Conservation (phyloP, 2,888 invertebrate species). For the Leptothorax acervorum region DNA sequence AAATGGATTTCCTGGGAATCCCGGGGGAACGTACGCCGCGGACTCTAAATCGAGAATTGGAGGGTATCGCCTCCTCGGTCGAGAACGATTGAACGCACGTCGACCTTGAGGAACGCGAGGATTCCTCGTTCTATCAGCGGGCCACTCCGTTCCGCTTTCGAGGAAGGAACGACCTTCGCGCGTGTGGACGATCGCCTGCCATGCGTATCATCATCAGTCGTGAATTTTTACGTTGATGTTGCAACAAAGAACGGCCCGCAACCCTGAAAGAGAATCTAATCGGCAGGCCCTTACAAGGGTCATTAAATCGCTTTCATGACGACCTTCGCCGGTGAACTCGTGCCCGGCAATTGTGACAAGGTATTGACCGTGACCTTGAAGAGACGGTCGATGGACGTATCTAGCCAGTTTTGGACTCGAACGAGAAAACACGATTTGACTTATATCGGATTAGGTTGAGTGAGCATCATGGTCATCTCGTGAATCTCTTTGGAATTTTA, state of each 20-base stretch:
- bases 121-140: conserved; percentile 48
- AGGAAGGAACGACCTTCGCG: conserved; percentile 64
- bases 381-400: neutral
- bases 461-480: neutral
- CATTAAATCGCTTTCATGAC: neutral
- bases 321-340: conserved; percentile 33
- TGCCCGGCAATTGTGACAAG: conserved; percentile 1
- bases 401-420: conserved; percentile 18
- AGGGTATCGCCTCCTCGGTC: neutral
- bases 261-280: conserved; percentile 29
- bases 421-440: conserved; percentile 16
- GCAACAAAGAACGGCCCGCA: conserved; percentile 58
- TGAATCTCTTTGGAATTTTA: neutral
- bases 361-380: conserved; percentile 59
- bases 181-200: conserved; percentile 48
- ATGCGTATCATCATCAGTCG: conserved; percentile 50
- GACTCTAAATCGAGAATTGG: neutral
- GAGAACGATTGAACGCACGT: neutral
- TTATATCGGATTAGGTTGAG: conserved; percentile 11
- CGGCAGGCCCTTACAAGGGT: conserved; percentile 20
- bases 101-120: conserved; percentile 59
- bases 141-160: conserved; percentile 62
- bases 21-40: neutral
- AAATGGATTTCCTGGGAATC: conserved; percentile 13
- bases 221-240: conserved; percentile 47